A percentile compares a stretch with the other conserved stretches of the same genome.
phyloP scores from a whole-genome alignment of 2,888 invertebrate species.

The Loripinus fragilis region DNA sequence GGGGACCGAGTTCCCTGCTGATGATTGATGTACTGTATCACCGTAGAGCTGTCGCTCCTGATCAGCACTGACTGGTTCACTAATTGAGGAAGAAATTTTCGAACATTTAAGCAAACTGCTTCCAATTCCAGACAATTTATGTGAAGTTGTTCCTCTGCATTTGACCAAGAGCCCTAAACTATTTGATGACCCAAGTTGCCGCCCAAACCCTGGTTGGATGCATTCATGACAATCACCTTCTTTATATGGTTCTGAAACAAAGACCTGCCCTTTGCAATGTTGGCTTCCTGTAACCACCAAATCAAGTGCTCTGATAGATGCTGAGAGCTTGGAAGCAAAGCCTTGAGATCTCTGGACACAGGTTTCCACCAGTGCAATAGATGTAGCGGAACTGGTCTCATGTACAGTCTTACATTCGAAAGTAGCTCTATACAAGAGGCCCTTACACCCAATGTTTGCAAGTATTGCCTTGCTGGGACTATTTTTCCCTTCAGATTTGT shows the following conservation, averaged over 20 bases:
- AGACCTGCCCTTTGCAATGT: slow-evolving; percentile 37
- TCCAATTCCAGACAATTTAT: slow-evolving; percentile 58
- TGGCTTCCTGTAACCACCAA: slow-evolving; percentile 40
- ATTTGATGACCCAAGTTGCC: slow-evolving; percentile 36
- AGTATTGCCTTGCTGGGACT: slow-evolving; percentile 18
- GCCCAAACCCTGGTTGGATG: slow-evolving; percentile 35
- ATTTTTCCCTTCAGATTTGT: background rate
- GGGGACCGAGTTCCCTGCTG: slow-evolving; percentile 53
- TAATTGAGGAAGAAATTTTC: slow-evolving; percentile 31
- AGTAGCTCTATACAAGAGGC: slow-evolving; percentile 31
- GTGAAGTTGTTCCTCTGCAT: slow-evolving; percentile 14
- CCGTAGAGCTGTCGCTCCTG: slow-evolving; percentile 46
- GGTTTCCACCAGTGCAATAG: slow-evolving; percentile 27
- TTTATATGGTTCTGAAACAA: slow-evolving; percentile 20
- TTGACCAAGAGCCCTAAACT: slow-evolving; percentile 39
- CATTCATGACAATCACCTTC: slow-evolving; percentile 40
- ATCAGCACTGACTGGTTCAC: slow-evolving; percentile 36
- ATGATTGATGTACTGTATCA: slow-evolving; percentile 48
- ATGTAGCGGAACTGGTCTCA: slow-evolving; percentile 32
- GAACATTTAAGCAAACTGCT: slow-evolving; percentile 36
- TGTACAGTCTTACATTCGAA: slow-evolving; percentile 33
- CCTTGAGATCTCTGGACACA: slow-evolving; percentile 12
- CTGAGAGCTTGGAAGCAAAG: slow-evolving; percentile 22
- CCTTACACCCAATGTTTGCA: slow-evolving; percentile 37
- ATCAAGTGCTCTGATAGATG: slow-evolving; percentile 30